A percentile compares a stretch with the other conserved stretches of the same genome.
Conservation (phyloP, 2,113 vertebrate species). For the Siniperca chuatsi region DNA sequence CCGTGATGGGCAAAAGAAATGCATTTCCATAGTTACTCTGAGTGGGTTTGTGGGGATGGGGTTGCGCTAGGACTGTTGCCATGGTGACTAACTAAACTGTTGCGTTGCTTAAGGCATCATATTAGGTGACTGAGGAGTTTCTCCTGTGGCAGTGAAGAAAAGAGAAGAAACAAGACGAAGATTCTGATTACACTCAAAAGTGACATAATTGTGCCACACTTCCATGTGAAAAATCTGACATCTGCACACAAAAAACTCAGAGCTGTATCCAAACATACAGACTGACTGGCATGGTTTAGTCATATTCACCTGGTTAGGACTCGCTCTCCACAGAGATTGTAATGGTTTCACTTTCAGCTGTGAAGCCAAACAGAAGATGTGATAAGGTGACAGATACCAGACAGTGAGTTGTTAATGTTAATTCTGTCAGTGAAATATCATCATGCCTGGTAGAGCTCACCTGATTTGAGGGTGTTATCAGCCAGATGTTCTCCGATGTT, state of each 20-base stretch:
- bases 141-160: constrained; percentile 55
- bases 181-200: not conserved
- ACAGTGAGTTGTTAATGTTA: not conserved
- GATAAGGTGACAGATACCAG: not conserved
- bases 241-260: not conserved
- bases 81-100: constrained; percentile 61
- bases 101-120: constrained; percentile 78
- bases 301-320: constrained; percentile 86
- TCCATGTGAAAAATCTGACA: not conserved
- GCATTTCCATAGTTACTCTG: constrained; percentile 63
- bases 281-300: not conserved
- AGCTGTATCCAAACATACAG: not conserved
- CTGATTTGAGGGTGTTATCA: constrained; percentile 84
- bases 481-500: constrained; percentile 81
- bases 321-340: constrained; percentile 92
- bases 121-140: constrained; percentile 71
- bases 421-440: not conserved
- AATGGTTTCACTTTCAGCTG: constrained; percentile 91
- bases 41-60: constrained; percentile 37
- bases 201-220: not conserved
- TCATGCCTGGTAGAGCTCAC: constrained; percentile 71
- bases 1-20: constrained; percentile 44
- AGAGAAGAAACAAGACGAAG: constrained; percentile 5
- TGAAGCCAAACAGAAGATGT: constrained; percentile 50
- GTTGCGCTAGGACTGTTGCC: constrained; percentile 63